These are phyloP conservation scores for Galleria mellonella DNA, from an alignment of 1,140 invertebrate species.

Conservation along the genomic window DNA sequence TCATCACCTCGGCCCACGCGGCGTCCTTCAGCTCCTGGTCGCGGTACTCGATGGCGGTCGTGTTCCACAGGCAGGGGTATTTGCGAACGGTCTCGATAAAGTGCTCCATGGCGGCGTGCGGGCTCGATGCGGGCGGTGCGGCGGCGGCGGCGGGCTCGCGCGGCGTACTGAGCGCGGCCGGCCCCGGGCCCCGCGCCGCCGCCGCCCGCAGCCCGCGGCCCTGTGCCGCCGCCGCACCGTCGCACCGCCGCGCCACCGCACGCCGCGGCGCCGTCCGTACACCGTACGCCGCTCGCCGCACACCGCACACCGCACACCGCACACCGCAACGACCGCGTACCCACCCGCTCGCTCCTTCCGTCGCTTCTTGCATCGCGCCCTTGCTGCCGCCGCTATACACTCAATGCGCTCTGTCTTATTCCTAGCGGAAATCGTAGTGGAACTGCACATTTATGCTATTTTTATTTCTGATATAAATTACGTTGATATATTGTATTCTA, in stretches of 20 bases:
- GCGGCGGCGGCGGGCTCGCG: conserved; percentile 11
- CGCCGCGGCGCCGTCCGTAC: not conserved
- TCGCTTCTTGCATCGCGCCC: too few species aligned
- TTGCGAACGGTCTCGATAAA: conserved; percentile 60
- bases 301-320: not conserved
- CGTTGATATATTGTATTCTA: too few species aligned
- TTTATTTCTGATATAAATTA: too few species aligned
- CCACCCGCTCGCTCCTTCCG: too few species aligned
- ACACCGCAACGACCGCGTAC: too few species aligned
- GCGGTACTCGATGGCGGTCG: conserved; percentile 57
- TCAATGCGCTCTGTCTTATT: too few species aligned
- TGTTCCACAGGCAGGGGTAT: conserved; percentile 66
- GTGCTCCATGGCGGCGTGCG: conserved; percentile 44
- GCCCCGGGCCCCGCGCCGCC: conserved; percentile 6
- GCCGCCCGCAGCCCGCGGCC: conserved; percentile 5
- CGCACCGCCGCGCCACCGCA: conserved; percentile 4
- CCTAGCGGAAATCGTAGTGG: too few species aligned
- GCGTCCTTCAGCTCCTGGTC: conserved; percentile 67
- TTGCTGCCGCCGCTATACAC: too few species aligned
- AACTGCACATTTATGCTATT: too few species aligned
- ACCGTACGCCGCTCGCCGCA: not conserved
- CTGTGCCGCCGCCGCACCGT: conserved; percentile 4
- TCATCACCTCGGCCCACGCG: conserved; percentile 62
- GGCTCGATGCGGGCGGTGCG: conserved; percentile 12
- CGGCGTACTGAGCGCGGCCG: conserved; percentile 13